Base-by-base conservation (phyloP, 1,140 invertebrate genomes). In the Ylistrum balloti region DNA sequence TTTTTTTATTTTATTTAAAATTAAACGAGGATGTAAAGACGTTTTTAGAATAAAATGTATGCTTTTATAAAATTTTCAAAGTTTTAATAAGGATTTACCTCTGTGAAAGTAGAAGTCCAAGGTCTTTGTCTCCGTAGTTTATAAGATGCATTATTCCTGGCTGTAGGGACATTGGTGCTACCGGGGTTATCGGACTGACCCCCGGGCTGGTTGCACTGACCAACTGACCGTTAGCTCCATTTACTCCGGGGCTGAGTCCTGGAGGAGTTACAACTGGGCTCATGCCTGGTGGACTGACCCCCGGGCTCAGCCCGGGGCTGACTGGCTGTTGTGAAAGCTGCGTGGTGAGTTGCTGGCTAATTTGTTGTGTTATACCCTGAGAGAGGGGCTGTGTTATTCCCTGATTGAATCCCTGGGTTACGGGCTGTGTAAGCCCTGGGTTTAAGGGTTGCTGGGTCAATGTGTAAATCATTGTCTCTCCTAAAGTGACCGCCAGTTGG, bases 91-190 rank as follows among this genome's bases (percentile, higher is more conserved):
- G 34, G n/a, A n/a, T 41, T 91, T 92, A 93, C 93, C 93, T 93
- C 86, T 93, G 93, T 88, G 93, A 93, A 10, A 93, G 90, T 7
- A 93, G 91, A 33, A 93, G 91, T 33, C 93, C 93, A 41, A 93
- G 90, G 74, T 93, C 93, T 56, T 93, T 93, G 87, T 93, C 93
- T 33, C 93, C 93, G 88, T 93, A 93, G 86, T 93, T 93, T 20
- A 93, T 93, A 20, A 93, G 91, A 85, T 93, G 93, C 91, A 93
- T 93, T 20, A 93, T 93, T 33, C 89, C 86, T 0, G 91, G 91
- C 22, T 85, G 88, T 13, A 92, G 85, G 33, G 91, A 88, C 91
- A 92, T 90, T 85, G 91, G 91, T 86, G 91, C 88, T 13, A 92
- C 56, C 20, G 91, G 88, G n/a, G 45, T 89, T 17, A 92, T 88